These are phyloP conservation scores for Zeugodacus cucurbitae DNA, from an alignment of 1,140 invertebrate genomes.

Conservation along the genomic window DNA sequence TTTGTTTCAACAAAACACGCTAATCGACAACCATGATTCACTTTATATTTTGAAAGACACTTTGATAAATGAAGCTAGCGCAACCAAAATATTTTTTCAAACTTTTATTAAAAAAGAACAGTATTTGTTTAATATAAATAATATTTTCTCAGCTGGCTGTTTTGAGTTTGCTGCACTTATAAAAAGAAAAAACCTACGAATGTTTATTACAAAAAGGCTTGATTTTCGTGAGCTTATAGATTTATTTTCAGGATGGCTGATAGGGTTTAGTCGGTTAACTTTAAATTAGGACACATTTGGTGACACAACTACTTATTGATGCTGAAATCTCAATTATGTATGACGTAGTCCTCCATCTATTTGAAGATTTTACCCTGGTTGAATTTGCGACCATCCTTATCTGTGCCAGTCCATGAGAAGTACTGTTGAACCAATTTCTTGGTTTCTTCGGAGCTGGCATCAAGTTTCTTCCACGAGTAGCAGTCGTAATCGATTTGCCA, in stretches of 20 bases:
- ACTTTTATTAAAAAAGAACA: constrained; percentile 33
- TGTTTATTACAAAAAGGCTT: constrained; percentile 12
- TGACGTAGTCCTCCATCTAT: constrained; percentile 70
- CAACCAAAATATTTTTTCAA: neutral
- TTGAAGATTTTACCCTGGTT: constrained; percentile 99
- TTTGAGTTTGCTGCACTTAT: neutral
- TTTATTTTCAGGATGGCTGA: neutral
- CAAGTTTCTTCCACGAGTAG: constrained; percentile 96
- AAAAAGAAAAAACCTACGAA: neutral
- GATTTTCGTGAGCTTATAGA: neutral
- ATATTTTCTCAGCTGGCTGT: neutral
- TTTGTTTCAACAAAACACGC: too few species aligned
- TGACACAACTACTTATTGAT: neutral
- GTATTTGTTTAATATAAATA: constrained; percentile 14
- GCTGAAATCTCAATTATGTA: neutral
- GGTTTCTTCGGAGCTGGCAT: constrained; percentile 82
- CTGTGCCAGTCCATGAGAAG: constrained; percentile 89
- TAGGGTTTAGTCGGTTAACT: neutral
- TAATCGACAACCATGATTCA: neutral
- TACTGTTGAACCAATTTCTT: constrained; percentile 94
- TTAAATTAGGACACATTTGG: constrained; percentile 12
- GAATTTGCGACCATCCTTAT: constrained; percentile 91
- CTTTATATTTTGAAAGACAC: neutral
- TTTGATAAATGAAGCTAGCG: neutral
- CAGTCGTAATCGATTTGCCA: constrained; percentile 98